Base-by-base conservation (phyloP, 2,888 invertebrate species). In the Dolichomitus sp. region DNA sequence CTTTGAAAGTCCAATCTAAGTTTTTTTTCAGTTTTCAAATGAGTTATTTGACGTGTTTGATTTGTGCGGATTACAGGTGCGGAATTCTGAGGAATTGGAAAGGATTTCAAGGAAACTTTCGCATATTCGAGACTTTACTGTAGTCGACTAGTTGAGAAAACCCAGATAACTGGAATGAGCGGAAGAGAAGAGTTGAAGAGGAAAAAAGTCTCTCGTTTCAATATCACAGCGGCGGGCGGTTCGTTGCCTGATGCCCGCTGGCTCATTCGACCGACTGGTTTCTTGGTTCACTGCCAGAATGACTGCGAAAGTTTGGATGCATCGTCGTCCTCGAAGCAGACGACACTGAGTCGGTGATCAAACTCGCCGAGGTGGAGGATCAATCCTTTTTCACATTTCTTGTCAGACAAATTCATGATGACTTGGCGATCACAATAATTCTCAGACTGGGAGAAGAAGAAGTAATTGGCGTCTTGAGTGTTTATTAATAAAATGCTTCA, bases 271-370 rank as follows among this genome's bases (percentile, higher is more conserved):
- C 79, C 50, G 70, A 52, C 70, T 66, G 40, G 50, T 70, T 79
- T 82, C 72, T 86, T 86, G 85, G 86, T 81, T 48, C 72, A 70
- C 66, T 85, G 86, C 85, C 86, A 85, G 70, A 80, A 83, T 80
- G 80, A 80, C 81, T 80, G 79, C 33, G 70, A 84, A 83, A 84
- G 77, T 84, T 81, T 73, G 76, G 76, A 79, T 83, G 80, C 83
- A 83, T 79, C 65, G 69, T 68, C 80, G 69, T 73, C 80, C 69
- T 70, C 79, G 72, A 57, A 54, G 63, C 69, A 54, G 66, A 65
- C 45, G 48, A 50, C 61, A 23, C 61, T 30, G 45, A 65, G 57
- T 30, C 75, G 75, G 72, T 80, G 59, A 78, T 75, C 66, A 73
- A 83, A 80, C 80, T 76, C 30, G 37, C 37, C 37, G 70, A 42